Base-by-base conservation (phyloP, 2,113 vertebrate genomes). In the Benitochromis conjunctus region DNA sequence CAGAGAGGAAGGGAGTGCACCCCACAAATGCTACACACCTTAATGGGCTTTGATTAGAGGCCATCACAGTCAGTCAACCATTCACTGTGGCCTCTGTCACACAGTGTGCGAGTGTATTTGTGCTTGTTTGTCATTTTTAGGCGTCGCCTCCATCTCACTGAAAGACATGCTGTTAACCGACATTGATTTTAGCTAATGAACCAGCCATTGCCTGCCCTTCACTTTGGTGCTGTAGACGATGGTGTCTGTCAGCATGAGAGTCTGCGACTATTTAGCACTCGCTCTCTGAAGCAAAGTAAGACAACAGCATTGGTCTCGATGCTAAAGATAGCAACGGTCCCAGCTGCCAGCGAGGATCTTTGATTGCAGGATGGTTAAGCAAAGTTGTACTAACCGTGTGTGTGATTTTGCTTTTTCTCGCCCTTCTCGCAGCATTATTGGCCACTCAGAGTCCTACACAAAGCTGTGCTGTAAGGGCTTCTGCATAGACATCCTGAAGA, bases 401-500 rank as follows among this genome's bases (percentile, higher is more conserved):
- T 58, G 11, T 76, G 57, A 86, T 66, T 43, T 6, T 80, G 1
- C 48, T 86, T 74, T 84, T 79, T 74, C 36, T 82, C 64, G 77
- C 34, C 19, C 19, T 57, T 34, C 16, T 48, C 24, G 4, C 93
- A 97, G 95, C 9, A 77, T 94, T 6, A 88, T 92, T 0, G 95
- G 95, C 34, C 92, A 95, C 26, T 80, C 95, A 0, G 97, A 98
- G 86, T 97, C 98, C 24, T 99, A 99, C 95, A 98, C 97, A 92
- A 99, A 99, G 90, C 96, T 99, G 43, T 99, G 99, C 94, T 99
- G 99, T 86, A 99, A 99, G 88, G 99, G 99, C 29, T 99, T 99
- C 96, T 99, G 99, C 95, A 99, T 99, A 1, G 99, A 99, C 94
- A 99, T 99, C 94, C 96, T 99, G 82, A 99, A 99, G 96, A 99